Evolutionary conservation across 2,113 vertebrate species (phyloP).

Genomic region (Psephotus haematonotus): DNA sequence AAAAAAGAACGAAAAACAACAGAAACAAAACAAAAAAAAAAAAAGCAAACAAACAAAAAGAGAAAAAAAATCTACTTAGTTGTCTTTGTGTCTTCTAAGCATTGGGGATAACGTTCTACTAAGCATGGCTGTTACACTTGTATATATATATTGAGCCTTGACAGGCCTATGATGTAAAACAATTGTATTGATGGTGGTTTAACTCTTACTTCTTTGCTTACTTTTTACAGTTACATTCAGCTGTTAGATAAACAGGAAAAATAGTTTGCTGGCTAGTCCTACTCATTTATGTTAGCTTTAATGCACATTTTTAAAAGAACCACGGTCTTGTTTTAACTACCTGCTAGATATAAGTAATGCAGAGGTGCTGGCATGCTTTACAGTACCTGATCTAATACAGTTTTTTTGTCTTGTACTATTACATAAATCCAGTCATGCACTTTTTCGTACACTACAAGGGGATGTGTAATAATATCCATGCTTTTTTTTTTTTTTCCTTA

Average conservation of each 20-base stretch:
- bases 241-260: constrained; percentile 88
- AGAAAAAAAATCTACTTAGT: constrained; percentile 77
- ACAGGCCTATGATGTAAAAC: constrained; percentile 95
- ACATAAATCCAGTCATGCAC: constrained; percentile 94
- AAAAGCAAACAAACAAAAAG: constrained; percentile 65
- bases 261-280: constrained; percentile 92
- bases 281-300: constrained; percentile 93
- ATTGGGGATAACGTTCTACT: constrained; percentile 91
- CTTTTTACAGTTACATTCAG: constrained; percentile 90
- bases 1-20: no score
- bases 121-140: constrained; percentile 97
- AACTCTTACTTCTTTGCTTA: constrained; percentile 78
- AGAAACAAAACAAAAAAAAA: no score
- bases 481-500: constrained; percentile 77
- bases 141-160: constrained; percentile 93
- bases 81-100: constrained; percentile 96
- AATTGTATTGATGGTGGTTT: constrained; percentile 96
- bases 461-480: constrained; percentile 93
- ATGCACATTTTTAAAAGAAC: constrained; percentile 85
- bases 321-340: constrained; percentile 94
- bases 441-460: constrained; percentile 93
- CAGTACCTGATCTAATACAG: constrained; percentile 86
- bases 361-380: constrained; percentile 94
- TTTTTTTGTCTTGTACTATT: constrained; percentile 86
- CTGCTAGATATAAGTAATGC: constrained; percentile 87